These are phyloP conservation scores for Puffinus mauretanicus DNA, from an alignment of 2,113 vertebrate species.

Conservation along the genomic window DNA sequence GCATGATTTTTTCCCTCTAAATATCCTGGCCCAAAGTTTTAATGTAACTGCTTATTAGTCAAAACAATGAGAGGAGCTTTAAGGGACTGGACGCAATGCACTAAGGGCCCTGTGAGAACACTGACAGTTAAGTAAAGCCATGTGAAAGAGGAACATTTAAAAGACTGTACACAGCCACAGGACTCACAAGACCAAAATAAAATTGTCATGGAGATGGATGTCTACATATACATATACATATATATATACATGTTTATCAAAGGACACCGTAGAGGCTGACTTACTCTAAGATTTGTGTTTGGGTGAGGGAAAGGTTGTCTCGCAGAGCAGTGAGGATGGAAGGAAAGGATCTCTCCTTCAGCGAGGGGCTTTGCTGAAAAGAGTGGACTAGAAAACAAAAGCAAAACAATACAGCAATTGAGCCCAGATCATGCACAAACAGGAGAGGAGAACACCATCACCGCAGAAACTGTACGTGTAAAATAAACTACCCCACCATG, in stretches of 20 bases:
- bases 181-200: background rate
- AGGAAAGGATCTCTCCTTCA: background rate
- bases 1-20: background rate
- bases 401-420: background rate
- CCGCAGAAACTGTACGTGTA: rapidly evolving
- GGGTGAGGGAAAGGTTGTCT: background rate
- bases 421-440: background rate
- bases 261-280: background rate
- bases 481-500: background rate
- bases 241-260: background rate
- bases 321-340: background rate
- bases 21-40: constrained; percentile 4
- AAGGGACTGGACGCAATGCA: background rate
- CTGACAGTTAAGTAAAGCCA: background rate
- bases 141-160: background rate
- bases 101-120: background rate
- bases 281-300: background rate
- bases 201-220: background rate
- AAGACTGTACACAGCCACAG: background rate
- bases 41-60: constrained; percentile 6
- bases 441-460: background rate
- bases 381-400: background rate
- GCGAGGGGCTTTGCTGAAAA: background rate
- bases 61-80: constrained; percentile 10
- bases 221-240: background rate